Percentiles rank a stretch among this genome's conserved stretches.
Evolutionary conservation across 2,888 invertebrate species (phyloP).

Genomic region (Proisotoma minuta): DNA sequence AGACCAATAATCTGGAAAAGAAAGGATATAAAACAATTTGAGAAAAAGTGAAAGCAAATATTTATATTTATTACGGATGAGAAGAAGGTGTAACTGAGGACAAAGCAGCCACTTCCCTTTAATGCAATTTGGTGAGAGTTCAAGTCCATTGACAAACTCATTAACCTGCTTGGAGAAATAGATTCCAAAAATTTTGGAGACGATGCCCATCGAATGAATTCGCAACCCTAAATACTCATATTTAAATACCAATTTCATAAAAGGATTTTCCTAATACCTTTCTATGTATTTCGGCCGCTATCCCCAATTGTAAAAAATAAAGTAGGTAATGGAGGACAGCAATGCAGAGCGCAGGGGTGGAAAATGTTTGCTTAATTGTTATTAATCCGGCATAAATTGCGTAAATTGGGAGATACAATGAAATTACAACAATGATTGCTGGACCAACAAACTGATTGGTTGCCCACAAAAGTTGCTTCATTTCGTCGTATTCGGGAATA

Average conservation of each 20-base stretch:
- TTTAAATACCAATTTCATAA: too few relatives aligned
- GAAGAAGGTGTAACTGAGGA: too few relatives aligned
- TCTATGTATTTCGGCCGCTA: neutral
- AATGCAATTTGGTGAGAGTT: conserved; percentile 34
- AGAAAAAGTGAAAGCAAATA: too few relatives aligned
- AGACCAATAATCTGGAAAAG: neutral
- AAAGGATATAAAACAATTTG: too few relatives aligned
- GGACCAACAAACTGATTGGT: neutral
- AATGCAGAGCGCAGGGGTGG: neutral
- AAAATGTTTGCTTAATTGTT: neutral
- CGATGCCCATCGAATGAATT: conserved; percentile 15
- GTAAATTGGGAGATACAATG: neutral
- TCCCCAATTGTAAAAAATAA: neutral
- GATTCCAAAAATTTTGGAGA: conserved; percentile 6
- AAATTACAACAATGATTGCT: neutral
- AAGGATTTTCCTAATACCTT: too few relatives aligned
- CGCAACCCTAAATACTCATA: too few relatives aligned
- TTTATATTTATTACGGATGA: too few relatives aligned
- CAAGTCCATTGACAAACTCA: conserved; percentile 28
- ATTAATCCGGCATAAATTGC: neutral
- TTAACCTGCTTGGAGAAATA: conserved; percentile 20
- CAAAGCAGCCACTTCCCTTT: conserved; percentile 29
- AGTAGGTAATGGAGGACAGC: neutral
- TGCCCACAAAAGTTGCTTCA: neutral
- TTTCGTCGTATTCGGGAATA: neutral